Conservation (phyloP, 2,797 vertebrate genomes). For the Ambastaia sidthimunki region DNA sequence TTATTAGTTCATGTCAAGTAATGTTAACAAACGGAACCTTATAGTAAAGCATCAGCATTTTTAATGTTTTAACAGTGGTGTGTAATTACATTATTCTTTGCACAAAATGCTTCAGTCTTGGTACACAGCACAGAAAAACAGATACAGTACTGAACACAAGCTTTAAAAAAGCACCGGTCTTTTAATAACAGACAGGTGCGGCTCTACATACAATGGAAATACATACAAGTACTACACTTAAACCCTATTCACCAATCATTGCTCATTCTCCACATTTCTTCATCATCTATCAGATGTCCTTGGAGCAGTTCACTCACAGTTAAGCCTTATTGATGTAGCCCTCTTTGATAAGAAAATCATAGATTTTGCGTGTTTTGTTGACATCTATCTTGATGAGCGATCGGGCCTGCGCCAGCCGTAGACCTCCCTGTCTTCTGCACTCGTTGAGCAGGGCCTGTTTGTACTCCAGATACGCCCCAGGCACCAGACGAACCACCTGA, state of each 20-base stretch:
- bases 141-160: background rate
- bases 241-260: constrained; percentile 4
- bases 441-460: constrained; percentile 95
- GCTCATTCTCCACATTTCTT: constrained; percentile 15
- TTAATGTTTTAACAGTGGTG: background rate
- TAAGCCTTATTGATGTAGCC: constrained; percentile 95
- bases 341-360: constrained; percentile 97
- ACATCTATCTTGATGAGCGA: constrained; percentile 99
- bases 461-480: constrained; percentile 96
- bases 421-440: constrained; percentile 93
- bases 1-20: too few species aligned
- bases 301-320: background rate
- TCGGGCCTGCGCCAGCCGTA: constrained; percentile 93
- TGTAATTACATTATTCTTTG: background rate
- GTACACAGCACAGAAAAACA: background rate
- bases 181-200: constrained; percentile 6
- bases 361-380: constrained; percentile 99
- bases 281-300: constrained; percentile 44
- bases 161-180: background rate
- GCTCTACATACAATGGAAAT: background rate
- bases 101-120: constrained; percentile 16
- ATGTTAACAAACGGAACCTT: too few species aligned
- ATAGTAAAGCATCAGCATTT: background rate
- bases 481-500: constrained; percentile 97
- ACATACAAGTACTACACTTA: constrained; percentile 1